Conservation (phyloP, 2,888 invertebrate species). For the Macrosoma leucophasiata region DNA sequence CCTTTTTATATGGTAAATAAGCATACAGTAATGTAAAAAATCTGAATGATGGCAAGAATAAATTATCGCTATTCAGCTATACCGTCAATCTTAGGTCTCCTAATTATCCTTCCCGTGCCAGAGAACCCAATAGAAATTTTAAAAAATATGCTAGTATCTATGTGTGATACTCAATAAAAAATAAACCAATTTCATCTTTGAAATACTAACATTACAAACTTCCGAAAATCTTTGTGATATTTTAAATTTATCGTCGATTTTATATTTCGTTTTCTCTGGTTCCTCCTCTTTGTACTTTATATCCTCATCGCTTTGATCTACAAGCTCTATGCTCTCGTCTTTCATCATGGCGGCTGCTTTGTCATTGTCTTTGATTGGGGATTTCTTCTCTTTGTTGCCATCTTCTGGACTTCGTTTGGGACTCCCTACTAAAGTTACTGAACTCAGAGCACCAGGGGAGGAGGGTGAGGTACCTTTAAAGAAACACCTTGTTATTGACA, state of each 20-base stretch:
- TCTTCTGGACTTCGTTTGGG: slow-evolving; percentile 60
- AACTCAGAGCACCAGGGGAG: slow-evolving; percentile 84
- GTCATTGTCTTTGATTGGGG: slow-evolving; percentile 48
- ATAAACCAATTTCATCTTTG: too few relatives aligned
- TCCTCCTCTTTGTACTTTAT: slow-evolving; percentile 64
- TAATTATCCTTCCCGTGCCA: too few relatives aligned
- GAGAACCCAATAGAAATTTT: too few relatives aligned
- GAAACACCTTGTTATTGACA: too few relatives aligned
- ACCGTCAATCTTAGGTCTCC: too few relatives aligned
- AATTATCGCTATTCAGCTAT: too few relatives aligned
- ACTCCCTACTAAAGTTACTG: slow-evolving; percentile 82
- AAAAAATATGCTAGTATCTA: too few relatives aligned
- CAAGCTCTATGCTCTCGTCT: slow-evolving; percentile 64
- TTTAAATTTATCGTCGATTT: slow-evolving; percentile 61
- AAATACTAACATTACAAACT: slow-evolving; percentile 39
- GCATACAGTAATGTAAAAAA: too few relatives aligned
- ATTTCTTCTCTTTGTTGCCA: slow-evolving; percentile 34
- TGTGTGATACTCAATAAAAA: too few relatives aligned
- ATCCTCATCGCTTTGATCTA: slow-evolving; percentile 65
- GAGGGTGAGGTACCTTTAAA: slow-evolving; percentile 71
- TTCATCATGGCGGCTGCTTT: slow-evolving; percentile 47
- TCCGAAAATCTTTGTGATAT: slow-evolving; percentile 66
- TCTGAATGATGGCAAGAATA: too few relatives aligned
- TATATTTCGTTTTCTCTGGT: slow-evolving; percentile 54
- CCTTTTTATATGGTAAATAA: too few relatives aligned